Evolutionary conservation across 1,140 invertebrate genomes (phyloP).

Genomic region (Sweltsa coloradensis): DNA sequence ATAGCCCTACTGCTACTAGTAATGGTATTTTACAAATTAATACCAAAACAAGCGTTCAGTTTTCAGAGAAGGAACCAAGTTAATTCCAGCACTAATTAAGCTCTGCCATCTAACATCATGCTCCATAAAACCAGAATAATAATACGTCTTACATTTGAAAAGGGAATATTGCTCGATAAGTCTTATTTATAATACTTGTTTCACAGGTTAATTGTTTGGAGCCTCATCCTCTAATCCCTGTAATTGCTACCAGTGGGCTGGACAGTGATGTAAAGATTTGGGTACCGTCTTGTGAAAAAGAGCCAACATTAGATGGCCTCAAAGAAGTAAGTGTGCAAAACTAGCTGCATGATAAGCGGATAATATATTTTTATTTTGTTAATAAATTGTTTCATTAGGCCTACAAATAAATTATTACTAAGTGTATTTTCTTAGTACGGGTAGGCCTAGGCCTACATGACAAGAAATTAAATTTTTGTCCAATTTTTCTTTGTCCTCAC

Average conservation of each 20-base stretch:
- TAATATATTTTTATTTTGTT: not conserved
- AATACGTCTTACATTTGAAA: not conserved
- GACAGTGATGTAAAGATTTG: constrained; percentile 91
- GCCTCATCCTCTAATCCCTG: constrained; percentile 74
- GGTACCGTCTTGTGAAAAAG: constrained; percentile 57
- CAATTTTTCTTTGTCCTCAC: not conserved
- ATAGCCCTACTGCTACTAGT: too few relatives aligned
- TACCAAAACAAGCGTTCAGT: too few relatives aligned
- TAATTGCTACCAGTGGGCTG: constrained; percentile 81
- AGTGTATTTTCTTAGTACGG: too few relatives aligned
- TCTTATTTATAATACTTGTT: constrained; percentile 2
- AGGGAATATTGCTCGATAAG: not conserved
- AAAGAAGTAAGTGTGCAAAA: constrained; percentile 28
- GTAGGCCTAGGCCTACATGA: too few relatives aligned
- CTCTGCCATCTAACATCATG: not conserved
- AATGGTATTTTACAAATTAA: too few relatives aligned
- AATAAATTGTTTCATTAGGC: not conserved
- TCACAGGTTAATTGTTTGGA: constrained; percentile 82
- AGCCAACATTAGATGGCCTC: constrained; percentile 37
- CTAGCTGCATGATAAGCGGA: not conserved
- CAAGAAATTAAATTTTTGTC: not conserved
- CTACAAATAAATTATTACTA: too few relatives aligned
- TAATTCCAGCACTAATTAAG: constrained; percentile 9
- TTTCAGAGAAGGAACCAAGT: not conserved
- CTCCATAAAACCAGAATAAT: not conserved